Evolutionary conservation across 2,888 invertebrate genomes (phyloP).

Genomic region (Blomia tropicalis): DNA sequence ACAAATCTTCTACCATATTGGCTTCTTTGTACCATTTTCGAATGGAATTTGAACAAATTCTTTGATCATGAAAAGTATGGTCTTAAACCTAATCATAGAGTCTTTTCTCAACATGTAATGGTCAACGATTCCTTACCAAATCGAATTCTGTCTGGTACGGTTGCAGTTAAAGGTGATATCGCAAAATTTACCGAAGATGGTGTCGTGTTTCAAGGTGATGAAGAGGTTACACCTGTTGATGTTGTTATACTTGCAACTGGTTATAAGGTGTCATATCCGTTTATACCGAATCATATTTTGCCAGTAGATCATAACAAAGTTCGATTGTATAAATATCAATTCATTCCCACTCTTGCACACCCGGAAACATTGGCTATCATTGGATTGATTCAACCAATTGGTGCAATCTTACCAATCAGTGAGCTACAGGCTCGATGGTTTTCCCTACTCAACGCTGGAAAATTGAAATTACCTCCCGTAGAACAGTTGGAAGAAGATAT

Average conservation of each 20-base stretch:
- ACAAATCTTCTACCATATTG: conserved; percentile 27
- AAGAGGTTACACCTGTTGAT: conserved; percentile 31
- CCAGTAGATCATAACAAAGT: conserved; percentile 30
- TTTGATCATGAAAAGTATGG: conserved; percentile 37
- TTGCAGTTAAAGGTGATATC: conserved; percentile 34
- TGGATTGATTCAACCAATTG: conserved; percentile 38
- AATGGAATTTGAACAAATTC: conserved; percentile 31
- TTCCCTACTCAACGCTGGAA: conserved; percentile 34
- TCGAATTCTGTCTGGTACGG: conserved; percentile 36
- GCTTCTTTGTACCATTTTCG: conserved; percentile 24
- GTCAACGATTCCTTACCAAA: conserved; percentile 40
- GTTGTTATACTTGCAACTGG: not conserved
- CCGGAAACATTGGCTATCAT: conserved; percentile 37
- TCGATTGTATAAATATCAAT: conserved; percentile 37
- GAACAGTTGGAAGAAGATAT: conserved; percentile 34
- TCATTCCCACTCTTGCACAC: conserved; percentile 34
- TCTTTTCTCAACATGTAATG: conserved; percentile 32
- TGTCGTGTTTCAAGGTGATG: conserved; percentile 34
- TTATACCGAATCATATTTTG: conserved; percentile 32
- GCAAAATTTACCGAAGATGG: conserved; percentile 31
- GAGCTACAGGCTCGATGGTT: conserved; percentile 40
- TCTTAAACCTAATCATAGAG: conserved; percentile 36
- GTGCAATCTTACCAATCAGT: conserved; percentile 39
- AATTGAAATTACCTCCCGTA: conserved; percentile 33
- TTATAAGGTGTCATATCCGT: conserved; percentile 34